Base-by-base conservation (phyloP, 2,113 vertebrate species). In the Pungitius pungitius region DNA sequence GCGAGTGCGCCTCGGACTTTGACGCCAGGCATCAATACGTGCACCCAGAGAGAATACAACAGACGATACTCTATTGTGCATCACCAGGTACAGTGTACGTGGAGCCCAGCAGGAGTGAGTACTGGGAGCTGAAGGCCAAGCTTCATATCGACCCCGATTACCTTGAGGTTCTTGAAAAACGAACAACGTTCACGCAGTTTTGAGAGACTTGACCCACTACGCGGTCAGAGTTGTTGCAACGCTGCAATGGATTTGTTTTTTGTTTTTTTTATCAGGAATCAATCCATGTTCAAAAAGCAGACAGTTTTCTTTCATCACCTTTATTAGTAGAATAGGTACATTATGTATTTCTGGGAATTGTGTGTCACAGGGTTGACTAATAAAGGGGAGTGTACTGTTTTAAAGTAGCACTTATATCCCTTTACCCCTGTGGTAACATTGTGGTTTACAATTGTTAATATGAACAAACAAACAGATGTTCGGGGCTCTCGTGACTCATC, bases 161-260 rank as follows among this genome's bases (percentile, higher is more conserved):
- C 94, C 95, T 99, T 93, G 97, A 99, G 94, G 97, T 99, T 91
- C 96, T 97, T 84, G 97, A 99, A 93, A 99, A 98, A 95, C 95
- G 97, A 93, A 97, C 97, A 90, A 97, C 97, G 56, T 98, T 97
- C 88, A 97, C 96, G 87, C 97, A 99, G 94, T 98, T 98, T 93
- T 99, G 89, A 96, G 90, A 86, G 73, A 75, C 75, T 73, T 17
- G 6, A 18, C 42, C 24, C 49, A n/a, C 27, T 30, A 26, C 58
- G 57, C 6, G 40, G 51, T 56, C 74, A 37, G 22, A 35, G 24
- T 24, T 52, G 76, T 75, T 27, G 24, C 58, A 78, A 20, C 37
- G 37, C 40, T 68, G 33, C 27, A 45, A 49, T 67, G 33, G 40
- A n/a, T 78, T 57, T 12, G 15, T 78, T 79, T n/a, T n/a, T n/a